Percentiles rank a stretch among this genome's conserved stretches.
phyloP scores from a whole-genome alignment of 2,797 vertebrate species.

The Molossus alvarezi region DNA sequence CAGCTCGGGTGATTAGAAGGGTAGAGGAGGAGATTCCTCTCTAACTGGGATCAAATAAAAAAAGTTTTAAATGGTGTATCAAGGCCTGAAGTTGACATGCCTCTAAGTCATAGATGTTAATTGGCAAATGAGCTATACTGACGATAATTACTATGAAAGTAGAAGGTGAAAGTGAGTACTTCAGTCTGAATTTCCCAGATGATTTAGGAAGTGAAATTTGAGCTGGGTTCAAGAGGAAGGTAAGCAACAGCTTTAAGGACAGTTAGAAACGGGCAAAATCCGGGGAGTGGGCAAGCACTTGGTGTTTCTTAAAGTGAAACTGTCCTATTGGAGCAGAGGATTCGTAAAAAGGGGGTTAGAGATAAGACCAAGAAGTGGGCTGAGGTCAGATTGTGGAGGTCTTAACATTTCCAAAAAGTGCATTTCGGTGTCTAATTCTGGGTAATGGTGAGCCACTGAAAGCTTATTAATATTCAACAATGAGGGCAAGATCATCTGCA shows the following conservation, averaged over 20 bases:
- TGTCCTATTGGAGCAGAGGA: not conserved
- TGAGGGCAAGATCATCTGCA: constrained; percentile 31
- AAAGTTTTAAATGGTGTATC: not conserved
- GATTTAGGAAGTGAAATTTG: constrained; percentile 3
- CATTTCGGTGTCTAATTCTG: not conserved
- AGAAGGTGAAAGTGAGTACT: not conserved
- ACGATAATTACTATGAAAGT: not conserved
- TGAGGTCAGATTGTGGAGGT: not conserved
- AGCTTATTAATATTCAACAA: constrained; percentile 40
- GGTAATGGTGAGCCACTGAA: not conserved
- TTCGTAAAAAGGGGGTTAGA: not conserved
- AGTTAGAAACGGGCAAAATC: not conserved
- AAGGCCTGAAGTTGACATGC: not conserved
- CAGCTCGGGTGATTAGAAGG: not conserved
- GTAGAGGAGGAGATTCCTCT: not conserved
- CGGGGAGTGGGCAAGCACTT: not conserved
- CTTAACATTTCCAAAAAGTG: not conserved
- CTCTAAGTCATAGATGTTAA: not conserved
- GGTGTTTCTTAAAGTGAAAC: not conserved
- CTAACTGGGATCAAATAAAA: not conserved
- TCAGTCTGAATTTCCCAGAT: not conserved
- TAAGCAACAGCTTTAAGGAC: not conserved
- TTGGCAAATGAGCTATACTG: not conserved
- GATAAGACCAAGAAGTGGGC: not conserved
- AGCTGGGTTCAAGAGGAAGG: not conserved